These are phyloP conservation scores for Arizona elegans DNA, from an alignment of 2,113 vertebrate species.

Conservation along the genomic window DNA sequence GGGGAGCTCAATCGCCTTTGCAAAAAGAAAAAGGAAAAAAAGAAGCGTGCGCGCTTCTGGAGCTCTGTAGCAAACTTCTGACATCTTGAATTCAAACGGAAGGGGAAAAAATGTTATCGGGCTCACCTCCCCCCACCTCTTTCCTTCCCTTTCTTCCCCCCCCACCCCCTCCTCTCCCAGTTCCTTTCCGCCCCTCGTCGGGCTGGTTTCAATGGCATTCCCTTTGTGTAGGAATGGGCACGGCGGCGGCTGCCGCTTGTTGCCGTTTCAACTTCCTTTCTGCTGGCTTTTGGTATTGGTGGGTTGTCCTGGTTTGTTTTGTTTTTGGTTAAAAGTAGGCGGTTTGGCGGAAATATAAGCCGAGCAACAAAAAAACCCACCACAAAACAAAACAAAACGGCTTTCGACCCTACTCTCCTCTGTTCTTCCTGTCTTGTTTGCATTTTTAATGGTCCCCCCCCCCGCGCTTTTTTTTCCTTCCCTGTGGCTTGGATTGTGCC, in stretches of 20 bases:
- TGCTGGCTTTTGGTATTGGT: background rate
- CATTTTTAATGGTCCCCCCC: background rate
- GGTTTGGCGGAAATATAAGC: background rate
- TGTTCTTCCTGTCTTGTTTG: background rate
- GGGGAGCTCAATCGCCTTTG: background rate
- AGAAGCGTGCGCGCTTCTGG: background rate
- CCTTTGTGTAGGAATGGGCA: slow-evolving; percentile 19
- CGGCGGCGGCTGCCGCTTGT: slow-evolving; percentile 1
- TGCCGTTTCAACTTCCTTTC: background rate
- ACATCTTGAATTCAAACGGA: slow-evolving; percentile 2
- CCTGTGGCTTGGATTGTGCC: background rate
- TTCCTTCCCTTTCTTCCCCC: background rate
- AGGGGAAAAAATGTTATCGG: background rate
- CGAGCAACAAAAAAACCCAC: too few relatives aligned
- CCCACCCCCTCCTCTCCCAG: background rate
- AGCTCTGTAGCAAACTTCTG: background rate
- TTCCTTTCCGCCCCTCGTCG: background rate
- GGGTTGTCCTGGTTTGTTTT: background rate
- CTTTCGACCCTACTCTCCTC: background rate
- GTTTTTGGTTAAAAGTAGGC: background rate
- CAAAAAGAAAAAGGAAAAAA: background rate
- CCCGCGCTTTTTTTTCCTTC: too few relatives aligned
- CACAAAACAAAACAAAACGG: background rate
- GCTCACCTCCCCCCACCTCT: too few relatives aligned
- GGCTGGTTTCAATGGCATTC: background rate